Evolutionary conservation across 1,140 invertebrate genomes (phyloP), one percentile per base, ranked within the genome.

Genomic region (Archegozetes longisetosus): DNA sequence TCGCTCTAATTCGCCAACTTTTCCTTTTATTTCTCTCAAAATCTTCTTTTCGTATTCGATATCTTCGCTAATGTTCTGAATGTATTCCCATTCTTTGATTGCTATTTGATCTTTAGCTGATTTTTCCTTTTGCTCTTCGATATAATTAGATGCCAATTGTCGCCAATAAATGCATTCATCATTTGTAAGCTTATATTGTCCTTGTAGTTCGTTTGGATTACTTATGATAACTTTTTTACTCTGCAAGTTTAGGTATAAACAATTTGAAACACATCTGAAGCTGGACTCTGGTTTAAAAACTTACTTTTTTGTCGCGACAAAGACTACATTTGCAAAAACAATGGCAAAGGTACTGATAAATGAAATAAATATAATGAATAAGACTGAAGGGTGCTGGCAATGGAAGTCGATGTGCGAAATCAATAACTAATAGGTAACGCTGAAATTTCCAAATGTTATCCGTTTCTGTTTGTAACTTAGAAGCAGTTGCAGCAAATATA

Each of bases 391-490:
- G 73, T 23, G 68, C 62, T 1, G 69, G 69, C 2, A 70, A 24
- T 23, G 65, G 55, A 29, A 70, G 64, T n/a, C 73, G 65, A 32
- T 71, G 70, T 14, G 71, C 71, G 64, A 75, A 76, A 60, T 76
- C 74, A 12, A 72, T 65, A 14, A 76, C 70, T 23, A 76, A 62
- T 17, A 68, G 67, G 48, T 75, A 75, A 47, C 74, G 67, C 61
- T 76, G 73, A 61, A 69, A 76, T 63, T 74, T 74, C 74, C 74
- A 76, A 29, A 74, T 72, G n/a, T 67, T 66, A 55, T 71, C 68
- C 12, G 73, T 71, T 58, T 72, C 68, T 4, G 66, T 64, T 26
- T 68, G 66, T 4, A 73, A 66, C 51, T 70, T 69, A 2, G 65
- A 65, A 23, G 69, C 73, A 13, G 73, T 75, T 14, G 67, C 64